These are phyloP conservation scores for Hippocampus abdominalis DNA, from an alignment of 2,113 vertebrate species.

Conservation along the genomic window DNA sequence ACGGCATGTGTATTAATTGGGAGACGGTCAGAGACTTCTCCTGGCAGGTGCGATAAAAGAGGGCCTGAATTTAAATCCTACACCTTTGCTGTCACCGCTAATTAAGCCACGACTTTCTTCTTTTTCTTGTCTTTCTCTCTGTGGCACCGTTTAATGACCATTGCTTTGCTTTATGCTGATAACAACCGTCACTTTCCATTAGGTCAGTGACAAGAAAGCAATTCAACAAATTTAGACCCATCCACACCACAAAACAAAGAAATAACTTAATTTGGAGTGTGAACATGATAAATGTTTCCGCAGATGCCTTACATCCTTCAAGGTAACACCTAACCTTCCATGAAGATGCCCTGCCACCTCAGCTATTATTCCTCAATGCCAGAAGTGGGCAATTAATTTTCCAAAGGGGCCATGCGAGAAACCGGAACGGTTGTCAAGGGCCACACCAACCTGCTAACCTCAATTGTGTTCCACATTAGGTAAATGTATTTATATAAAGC, in stretches of 20 bases:
- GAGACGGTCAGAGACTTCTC: constrained; percentile 26
- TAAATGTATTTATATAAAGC: no score
- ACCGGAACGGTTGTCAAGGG: neutral
- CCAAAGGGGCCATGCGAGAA: no score
- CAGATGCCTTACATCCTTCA: neutral
- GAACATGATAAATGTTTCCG: neutral
- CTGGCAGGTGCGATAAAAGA: constrained; percentile 47
- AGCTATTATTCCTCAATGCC: neutral
- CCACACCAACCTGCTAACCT: neutral
- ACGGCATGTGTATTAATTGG: constrained; percentile 26
- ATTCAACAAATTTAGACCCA: constrained; percentile 36
- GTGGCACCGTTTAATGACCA: constrained; percentile 35
- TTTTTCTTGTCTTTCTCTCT: constrained; percentile 25
- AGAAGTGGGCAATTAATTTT: no score
- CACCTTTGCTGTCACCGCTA: constrained; percentile 39
- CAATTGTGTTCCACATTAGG: no score
- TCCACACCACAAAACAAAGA: neutral
- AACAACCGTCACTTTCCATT: constrained; percentile 38
- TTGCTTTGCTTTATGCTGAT: constrained; percentile 26
- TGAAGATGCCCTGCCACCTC: neutral
- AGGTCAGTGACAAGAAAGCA: constrained; percentile 31
- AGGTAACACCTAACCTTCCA: neutral
- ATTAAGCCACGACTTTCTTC: constrained; percentile 56
- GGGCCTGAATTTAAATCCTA: constrained; percentile 38
- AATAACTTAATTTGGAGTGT: neutral